Evolutionary conservation across 2,888 invertebrate species (phyloP).

Genomic region (Sesia apiformis): DNA sequence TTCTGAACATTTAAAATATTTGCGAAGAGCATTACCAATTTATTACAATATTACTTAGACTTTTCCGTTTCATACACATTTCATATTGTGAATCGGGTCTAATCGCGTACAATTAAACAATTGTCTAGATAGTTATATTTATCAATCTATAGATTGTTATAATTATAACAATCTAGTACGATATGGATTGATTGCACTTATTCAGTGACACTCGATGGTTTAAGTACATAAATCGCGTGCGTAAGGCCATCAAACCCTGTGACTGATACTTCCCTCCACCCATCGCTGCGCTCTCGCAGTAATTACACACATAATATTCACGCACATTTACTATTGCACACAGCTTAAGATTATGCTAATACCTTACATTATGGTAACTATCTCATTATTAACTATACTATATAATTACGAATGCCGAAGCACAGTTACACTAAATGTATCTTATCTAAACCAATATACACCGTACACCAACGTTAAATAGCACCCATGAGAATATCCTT

Average conservation of each 20-base stretch:
- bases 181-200: conserved; percentile 25
- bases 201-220: conserved; percentile 15
- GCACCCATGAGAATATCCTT: conserved; percentile 67
- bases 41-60: too few species aligned
- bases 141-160: too few species aligned
- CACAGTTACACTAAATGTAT: conserved; percentile 16
- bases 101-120: too few species aligned
- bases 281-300: not conserved
- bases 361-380: conserved; percentile 56
- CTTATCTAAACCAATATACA: conserved; percentile 36
- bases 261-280: conserved; percentile 25
- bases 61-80: too few species aligned
- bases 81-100: too few species aligned
- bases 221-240: conserved; percentile 34
- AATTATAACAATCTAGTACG: conserved; percentile 7
- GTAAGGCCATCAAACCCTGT: conserved; percentile 50
- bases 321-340: conserved; percentile 13
- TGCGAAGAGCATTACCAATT: too few species aligned
- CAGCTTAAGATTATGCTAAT: conserved; percentile 48
- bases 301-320: not conserved
- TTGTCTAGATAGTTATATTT: too few species aligned
- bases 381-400: conserved; percentile 31
- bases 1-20: too few species aligned
- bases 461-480: conserved; percentile 66
- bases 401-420: conserved; percentile 17